Conservation (phyloP, 1,140 invertebrate genomes). For the Polyergus mexicanus region DNA sequence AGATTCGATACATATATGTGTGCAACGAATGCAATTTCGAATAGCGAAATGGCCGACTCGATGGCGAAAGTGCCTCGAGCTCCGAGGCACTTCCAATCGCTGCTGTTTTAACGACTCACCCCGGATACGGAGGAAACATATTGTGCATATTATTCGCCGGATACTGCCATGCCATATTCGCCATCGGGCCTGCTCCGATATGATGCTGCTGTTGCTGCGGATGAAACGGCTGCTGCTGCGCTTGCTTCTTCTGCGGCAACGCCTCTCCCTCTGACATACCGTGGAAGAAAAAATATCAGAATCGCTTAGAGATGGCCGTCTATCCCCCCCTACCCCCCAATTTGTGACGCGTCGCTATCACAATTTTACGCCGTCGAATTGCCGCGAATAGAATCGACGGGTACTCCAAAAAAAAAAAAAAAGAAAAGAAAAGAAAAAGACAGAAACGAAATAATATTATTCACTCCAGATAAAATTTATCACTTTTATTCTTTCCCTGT, state of each 20-base stretch:
- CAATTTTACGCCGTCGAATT: constrained; percentile 47
- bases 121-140: constrained; percentile 82
- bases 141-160: constrained; percentile 82
- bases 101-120: constrained; percentile 71
- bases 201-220: constrained; percentile 76
- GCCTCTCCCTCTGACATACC: constrained; percentile 85
- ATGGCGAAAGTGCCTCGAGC: neutral
- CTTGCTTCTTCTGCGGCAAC: constrained; percentile 84
- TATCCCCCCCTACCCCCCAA: constrained; percentile 11
- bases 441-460: neutral
- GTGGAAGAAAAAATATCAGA: constrained; percentile 71
- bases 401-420: neutral
- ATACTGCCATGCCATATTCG: constrained; percentile 86
- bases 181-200: constrained; percentile 81
- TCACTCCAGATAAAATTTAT: neutral
- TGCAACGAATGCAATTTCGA: neutral
- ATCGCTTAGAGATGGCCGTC: constrained; percentile 60
- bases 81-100: neutral
- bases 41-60: constrained; percentile 14
- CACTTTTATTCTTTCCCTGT: neutral
- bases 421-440: neutral
- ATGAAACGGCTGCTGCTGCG: constrained; percentile 79
- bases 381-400: constrained; percentile 32
- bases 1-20: neutral
- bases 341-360: constrained; percentile 23